Evolutionary conservation across 1,140 invertebrate species (phyloP), one percentile per base, ranked within the genome.

Genomic region (Polypedilum pembai): DNA sequence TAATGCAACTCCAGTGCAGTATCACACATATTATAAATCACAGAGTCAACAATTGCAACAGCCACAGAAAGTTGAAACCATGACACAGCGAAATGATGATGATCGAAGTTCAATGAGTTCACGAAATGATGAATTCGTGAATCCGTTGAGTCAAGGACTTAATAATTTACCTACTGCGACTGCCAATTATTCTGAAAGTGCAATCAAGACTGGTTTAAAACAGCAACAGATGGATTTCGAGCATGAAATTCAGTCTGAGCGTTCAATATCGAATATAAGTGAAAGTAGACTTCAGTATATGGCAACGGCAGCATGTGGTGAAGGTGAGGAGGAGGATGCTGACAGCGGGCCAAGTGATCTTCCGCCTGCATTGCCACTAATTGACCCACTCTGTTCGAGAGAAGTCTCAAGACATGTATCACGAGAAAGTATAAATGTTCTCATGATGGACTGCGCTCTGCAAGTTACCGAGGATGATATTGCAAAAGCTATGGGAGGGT

Each of bases 401-500:
- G 90, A 92, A 84, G 90, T 92, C 21, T 81, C 81, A 15, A 74
- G 81, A 4, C 81, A 82, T 74, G 80, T 82, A 1, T 82, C 81
- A 1, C 86, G 89, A 76, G 88, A 89, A 82, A 82, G 87, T 74
- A 80, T 88, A 85, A 84, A 82, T 82, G 85, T 77, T 78, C 78
- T 73, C 78, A 79, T 77, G 86, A 84, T 75, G 85, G 92, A 94
- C 79, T 90, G 87, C 75, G 93, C 91, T 77, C 83, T 94, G 24
- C 93, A 95, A 84, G 93, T 95, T 1, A 95, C 93, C 1, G 93
- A 95, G 84, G 93, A 95, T 83, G 93, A 96, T 79, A 95, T 95
- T 69, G 92, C 92, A 1, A 86, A 91, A 74, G 94, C 92, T 78
- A 94, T 94, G 90, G 89, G 91, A 78, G 84, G 74, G 90, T 92